Evolutionary conservation across 2,888 invertebrate genomes (phyloP), one percentile per base, ranked within the genome.

Genomic region (Hirtodrosophila trivittata): DNA sequence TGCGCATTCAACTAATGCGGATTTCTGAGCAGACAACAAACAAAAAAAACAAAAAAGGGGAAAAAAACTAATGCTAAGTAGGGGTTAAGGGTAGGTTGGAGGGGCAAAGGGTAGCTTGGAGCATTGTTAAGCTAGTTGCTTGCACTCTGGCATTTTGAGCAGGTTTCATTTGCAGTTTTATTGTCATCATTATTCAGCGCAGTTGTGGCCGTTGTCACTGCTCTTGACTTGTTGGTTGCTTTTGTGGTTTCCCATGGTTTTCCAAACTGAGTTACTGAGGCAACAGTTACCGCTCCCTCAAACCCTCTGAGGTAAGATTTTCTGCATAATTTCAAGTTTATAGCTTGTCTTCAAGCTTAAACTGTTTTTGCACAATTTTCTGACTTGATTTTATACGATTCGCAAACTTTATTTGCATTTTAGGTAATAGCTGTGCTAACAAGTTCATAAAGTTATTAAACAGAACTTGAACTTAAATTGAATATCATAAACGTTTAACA

Each of bases 101-200:
- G 4, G 12, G 21, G 33, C 32, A 10, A 21, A 1, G 9, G 21
- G n/a, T n/a, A n/a, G 45, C 18, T 1, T 6, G 14, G 13, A 46
- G 35, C 60, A 60, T 66, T 66, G 70, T 55, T 66, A 26, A 62
- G 73, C 57, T 57, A 41, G 18, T 26, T 41, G 42, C 52, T 41
- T 73, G 52, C 56, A 51, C 66, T 46, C 45, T 69, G 77, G 42
- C 74, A 72, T 82, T 66, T 69, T 52, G 47, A 45, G 58, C 52
- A 30, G 41, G 41, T 59, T 69, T 69, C 68, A 66, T 69, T 69
- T 75, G 69, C 67, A 72, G 72, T 72, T 85, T 82, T 69, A 80
- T 85, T 64, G 43, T 51, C 55, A 66, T 72, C 75, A 78, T 80
- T 82, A 75, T 72, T 75, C 55, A 77, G 58, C 18, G 18, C 25